phyloP scores from a whole-genome alignment of 2,888 invertebrate genomes.

The Morinoia aosen region DNA sequence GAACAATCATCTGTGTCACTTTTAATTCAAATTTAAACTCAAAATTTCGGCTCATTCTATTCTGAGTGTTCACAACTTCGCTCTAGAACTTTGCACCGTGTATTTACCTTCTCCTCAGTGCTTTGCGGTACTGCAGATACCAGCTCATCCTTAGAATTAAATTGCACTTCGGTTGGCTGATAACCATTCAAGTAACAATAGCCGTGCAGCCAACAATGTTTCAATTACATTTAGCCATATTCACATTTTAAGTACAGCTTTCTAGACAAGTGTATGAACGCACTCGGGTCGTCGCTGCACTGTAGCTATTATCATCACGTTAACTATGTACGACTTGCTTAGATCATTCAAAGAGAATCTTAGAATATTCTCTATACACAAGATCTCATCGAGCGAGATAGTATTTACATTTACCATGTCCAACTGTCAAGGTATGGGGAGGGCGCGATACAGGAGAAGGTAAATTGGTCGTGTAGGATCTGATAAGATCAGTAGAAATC shows the following conservation, averaged over 20 bases:
- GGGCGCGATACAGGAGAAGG: neutral
- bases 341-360: neutral
- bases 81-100: no score
- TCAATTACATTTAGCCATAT: neutral
- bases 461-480: neutral
- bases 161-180: no score
- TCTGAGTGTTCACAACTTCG: no score
- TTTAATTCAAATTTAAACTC: no score
- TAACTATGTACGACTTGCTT: neutral
- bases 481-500: neutral
- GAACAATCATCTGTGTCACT: no score
- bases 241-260: no score
- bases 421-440: neutral
- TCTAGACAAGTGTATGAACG: neutral
- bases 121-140: no score
- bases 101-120: no score
- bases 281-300: neutral
- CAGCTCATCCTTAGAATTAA: no score
- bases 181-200: no score
- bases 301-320: neutral
- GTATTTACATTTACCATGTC: neutral
- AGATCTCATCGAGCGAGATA: neutral
- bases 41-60: no score
- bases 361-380: neutral
- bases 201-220: no score